phyloP scores from a whole-genome alignment of 2,113 vertebrate species.

The Centrocercus urophasianus region DNA sequence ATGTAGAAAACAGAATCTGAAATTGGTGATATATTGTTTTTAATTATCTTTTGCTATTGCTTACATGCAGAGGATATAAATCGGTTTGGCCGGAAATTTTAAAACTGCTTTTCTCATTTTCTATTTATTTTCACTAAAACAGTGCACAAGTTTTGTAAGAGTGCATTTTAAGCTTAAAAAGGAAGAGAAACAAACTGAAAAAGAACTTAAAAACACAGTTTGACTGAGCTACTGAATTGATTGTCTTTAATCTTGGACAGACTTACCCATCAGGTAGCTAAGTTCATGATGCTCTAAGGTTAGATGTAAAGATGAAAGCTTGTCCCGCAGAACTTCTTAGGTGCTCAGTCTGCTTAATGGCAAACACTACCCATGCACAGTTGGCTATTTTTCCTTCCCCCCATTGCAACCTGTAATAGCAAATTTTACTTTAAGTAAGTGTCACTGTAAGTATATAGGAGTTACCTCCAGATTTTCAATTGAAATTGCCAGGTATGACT shows the following conservation, averaged over 20 bases:
- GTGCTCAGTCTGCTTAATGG: background rate
- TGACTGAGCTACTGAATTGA: background rate
- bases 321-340: background rate
- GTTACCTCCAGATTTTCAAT: background rate
- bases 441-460: background rate
- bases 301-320: background rate
- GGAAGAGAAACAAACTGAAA: background rate
- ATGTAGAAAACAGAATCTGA: background rate
- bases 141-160: background rate
- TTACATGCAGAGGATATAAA: background rate
- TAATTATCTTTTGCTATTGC: background rate
- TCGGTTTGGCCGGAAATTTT: background rate
- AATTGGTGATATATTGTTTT: background rate
- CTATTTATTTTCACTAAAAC: background rate
- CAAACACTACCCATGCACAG: background rate
- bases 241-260: background rate
- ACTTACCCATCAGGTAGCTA: background rate
- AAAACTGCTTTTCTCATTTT: background rate
- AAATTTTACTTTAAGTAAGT: background rate
- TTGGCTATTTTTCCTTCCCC: background rate
- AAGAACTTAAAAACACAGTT: background rate
- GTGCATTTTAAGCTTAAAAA: background rate
- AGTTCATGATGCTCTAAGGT: background rate
- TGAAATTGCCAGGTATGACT: background rate
- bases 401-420: background rate